A percentile compares a stretch with the other conserved stretches of the same genome.
Conservation (phyloP, 2,113 vertebrate species). For the Mustelus asterias region DNA sequence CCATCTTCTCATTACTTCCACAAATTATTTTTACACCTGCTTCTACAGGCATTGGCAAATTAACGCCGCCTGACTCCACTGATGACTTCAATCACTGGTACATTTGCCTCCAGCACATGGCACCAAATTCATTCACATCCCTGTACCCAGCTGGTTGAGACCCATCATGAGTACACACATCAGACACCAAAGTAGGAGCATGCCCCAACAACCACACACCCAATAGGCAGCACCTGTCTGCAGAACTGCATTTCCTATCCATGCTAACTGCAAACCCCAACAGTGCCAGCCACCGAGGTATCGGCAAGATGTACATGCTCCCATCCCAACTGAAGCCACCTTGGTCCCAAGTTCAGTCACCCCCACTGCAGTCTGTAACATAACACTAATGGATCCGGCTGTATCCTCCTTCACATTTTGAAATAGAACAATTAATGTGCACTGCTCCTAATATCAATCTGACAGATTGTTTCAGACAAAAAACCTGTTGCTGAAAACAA, state of each 20-base stretch:
- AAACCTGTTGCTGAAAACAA: not conserved
- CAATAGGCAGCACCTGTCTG: not conserved
- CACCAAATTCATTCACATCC: not conserved
- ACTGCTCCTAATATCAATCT: not conserved
- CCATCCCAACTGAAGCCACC: not conserved
- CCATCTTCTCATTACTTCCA: not conserved
- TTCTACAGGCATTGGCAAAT: not conserved
- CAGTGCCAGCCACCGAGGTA: not conserved
- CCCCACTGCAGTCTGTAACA: not conserved
- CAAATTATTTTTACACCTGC: not conserved
- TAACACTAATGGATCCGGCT: not conserved
- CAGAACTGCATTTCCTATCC: not conserved
- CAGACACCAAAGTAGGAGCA: not conserved
- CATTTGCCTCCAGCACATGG: not conserved
- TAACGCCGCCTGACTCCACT: not conserved
- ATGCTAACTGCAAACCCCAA: not conserved
- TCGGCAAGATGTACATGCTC: not conserved
- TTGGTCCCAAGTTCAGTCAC: not conserved
- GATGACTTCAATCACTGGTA: not conserved
- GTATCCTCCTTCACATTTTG: not conserved
- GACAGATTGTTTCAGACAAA: not conserved
- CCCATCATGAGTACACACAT: not conserved
- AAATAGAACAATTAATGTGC: not conserved
- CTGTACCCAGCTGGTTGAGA: not conserved
- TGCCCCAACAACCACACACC: not conserved